A percentile compares a stretch with the other conserved stretches of the same genome.
phyloP scores from a whole-genome alignment of 2,113 vertebrate species.

The Pluvianellus socialis region DNA sequence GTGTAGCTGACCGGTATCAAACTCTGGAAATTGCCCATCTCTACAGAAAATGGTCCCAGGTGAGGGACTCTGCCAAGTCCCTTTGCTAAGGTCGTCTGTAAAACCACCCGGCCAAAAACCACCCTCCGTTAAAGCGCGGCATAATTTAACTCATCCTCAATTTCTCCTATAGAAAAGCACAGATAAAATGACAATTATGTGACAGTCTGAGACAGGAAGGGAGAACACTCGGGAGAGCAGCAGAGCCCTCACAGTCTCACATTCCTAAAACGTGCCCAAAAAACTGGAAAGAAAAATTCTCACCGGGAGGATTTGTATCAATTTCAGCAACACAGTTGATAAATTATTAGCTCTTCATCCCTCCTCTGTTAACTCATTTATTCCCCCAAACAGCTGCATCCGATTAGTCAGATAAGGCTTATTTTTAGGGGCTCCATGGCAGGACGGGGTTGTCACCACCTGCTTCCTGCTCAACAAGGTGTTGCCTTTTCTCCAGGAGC shows the following conservation, averaged over 20 bases:
- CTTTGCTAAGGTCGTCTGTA: not conserved
- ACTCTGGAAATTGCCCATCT: not conserved
- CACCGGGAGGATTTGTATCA: not conserved
- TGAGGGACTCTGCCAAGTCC: not conserved
- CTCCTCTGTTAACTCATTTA: not conserved
- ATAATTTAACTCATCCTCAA: not conserved
- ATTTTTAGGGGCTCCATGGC: not conserved
- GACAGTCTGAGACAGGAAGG: not conserved
- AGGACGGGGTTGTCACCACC: not conserved
- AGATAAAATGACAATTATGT: not conserved
- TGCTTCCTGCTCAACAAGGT: not conserved
- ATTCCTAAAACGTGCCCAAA: not conserved
- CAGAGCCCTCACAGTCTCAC: not conserved
- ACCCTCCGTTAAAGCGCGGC: rapidly evolving
- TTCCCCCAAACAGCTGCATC: not conserved
- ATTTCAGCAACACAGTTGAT: not conserved
- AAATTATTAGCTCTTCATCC: not conserved
- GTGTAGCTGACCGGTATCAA: not conserved
- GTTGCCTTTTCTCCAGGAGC: not conserved
- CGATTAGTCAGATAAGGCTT: not conserved
- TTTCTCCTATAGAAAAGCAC: not conserved
- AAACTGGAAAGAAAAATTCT: not conserved
- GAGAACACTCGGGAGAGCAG: not conserved
- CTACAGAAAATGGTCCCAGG: not conserved
- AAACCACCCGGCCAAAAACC: not conserved